phyloP scores from a whole-genome alignment of 2,888 invertebrate genomes.

The Limulus polyphemus region DNA sequence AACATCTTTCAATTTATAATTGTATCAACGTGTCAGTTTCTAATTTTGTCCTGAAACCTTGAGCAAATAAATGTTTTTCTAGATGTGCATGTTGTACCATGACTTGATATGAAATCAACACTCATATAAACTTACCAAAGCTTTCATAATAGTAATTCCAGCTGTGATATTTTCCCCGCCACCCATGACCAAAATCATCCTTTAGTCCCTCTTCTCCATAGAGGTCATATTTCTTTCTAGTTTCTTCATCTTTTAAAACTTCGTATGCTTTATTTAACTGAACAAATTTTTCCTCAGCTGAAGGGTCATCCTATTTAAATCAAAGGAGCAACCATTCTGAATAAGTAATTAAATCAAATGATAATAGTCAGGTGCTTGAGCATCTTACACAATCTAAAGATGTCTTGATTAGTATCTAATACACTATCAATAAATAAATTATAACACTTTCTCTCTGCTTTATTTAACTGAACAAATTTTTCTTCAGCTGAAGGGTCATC shows the following conservation, averaged over 20 bases:
- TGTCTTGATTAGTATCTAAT: too few relatives aligned
- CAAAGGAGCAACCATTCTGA: too few relatives aligned
- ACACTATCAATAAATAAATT: too few relatives aligned
- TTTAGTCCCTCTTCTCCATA: conserved; percentile 59
- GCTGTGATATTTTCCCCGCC: conserved; percentile 53
- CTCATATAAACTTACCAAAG: conserved; percentile 46
- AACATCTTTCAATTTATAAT: too few relatives aligned
- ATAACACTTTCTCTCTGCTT: conserved; percentile 41
- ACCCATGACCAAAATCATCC: conserved; percentile 44
- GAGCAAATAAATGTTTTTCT: too few relatives aligned
- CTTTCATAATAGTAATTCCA: conserved; percentile 65
- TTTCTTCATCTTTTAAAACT: conserved; percentile 65
- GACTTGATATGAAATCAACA: too few relatives aligned
- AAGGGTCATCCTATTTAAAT: conserved; percentile 50
- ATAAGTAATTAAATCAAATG: too few relatives aligned
- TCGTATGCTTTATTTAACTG: conserved; percentile 73
- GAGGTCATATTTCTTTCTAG: conserved; percentile 61
- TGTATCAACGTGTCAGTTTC: too few relatives aligned
- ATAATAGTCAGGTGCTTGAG: too few relatives aligned
- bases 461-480: conserved; percentile 61
- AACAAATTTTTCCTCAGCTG: conserved; percentile 61
- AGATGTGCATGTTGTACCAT: too few relatives aligned
- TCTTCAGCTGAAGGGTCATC: conserved; percentile 58
- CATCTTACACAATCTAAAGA: too few relatives aligned
- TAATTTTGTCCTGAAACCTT: too few relatives aligned